Conservation (phyloP, 2,888 invertebrate species). For the Lymantria monacha region DNA sequence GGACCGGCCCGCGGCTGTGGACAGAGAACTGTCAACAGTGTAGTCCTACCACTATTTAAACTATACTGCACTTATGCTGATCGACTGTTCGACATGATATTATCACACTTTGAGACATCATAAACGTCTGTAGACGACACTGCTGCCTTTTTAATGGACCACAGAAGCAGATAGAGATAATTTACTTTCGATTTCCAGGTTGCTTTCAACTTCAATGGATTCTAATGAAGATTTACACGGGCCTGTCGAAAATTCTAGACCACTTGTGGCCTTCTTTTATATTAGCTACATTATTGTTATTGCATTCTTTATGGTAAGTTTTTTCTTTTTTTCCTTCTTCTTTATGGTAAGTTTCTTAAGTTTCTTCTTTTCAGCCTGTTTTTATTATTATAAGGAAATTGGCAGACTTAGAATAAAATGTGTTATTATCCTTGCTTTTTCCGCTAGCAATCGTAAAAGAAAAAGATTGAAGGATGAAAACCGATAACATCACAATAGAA, state of each 20-base stretch:
- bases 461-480: too few species aligned
- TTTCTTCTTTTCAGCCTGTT: too few species aligned
- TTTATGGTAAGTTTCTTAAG: not conserved
- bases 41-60: too few species aligned
- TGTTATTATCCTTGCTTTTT: too few species aligned
- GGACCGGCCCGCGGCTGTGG: too few species aligned
- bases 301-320: conserved; percentile 96
- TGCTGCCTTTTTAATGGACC: not conserved
- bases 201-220: conserved; percentile 98
- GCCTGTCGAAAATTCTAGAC: conserved; percentile 97
- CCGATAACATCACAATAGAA: too few species aligned
- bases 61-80: too few species aligned
- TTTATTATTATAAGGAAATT: too few species aligned
- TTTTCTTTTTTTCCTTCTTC: conserved; percentile 16
- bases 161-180: not conserved
- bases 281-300: conserved; percentile 99
- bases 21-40: too few species aligned
- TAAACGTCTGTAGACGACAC: not conserved
- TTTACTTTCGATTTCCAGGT: conserved; percentile 72
- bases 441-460: too few species aligned
- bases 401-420: too few species aligned
- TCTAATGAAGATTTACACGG: conserved; percentile 96
- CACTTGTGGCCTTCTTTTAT: conserved; percentile 98
- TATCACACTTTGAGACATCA: not conserved
- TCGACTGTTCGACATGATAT: too few species aligned